Base-by-base conservation (phyloP, 2,113 vertebrate genomes). In the Pyxicephalus adspersus region DNA sequence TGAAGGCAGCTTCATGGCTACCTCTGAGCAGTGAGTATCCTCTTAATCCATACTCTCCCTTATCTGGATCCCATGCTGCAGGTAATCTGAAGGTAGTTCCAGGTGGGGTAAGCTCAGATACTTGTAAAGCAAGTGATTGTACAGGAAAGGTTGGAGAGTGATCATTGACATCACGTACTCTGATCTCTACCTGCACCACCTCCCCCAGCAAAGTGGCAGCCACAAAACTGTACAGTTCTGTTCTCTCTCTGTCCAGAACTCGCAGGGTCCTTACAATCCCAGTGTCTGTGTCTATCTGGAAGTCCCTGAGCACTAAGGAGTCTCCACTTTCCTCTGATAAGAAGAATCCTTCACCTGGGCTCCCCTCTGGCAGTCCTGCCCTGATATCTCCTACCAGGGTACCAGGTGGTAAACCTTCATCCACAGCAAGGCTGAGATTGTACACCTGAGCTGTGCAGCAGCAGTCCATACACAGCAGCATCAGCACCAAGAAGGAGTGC, bases 281-380 rank as follows among this genome's bases (percentile, higher is more conserved):
- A 0, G 94, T 96, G 88, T 95, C 95, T 0, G 92, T 83, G 76
- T 96, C 92, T 77, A 98, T 91, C 54, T 96, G 94, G 86, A 98
- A 88, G 83, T 96, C 96, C n/a, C 90, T 91, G 83, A 96, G 91
- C 73, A 98, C 88, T 5, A 93, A 90, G 0, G 96, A 97, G 80
- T 97, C 96, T 9, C 89, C 91, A 76, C 93, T 93, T 54, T 95
- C 95, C 83, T 98, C 96, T 0, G 96, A 97, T 73, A 98, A 91
- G 72, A 98, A 92, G 78, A 97, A 98, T 1, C 96, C 96, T 0
- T 89, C 92, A 77, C 52, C 83, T 45, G 61, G 81, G 50, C 70
- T 88, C 83, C 29, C 87, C 18, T 66, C 77, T 0, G 91, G 92
- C 38, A 97, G 84, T 11, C 87, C 94, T 0, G 94, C 94, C 7